Conservation (phyloP, 2,888 invertebrate species). For the Apodemia zela region DNA sequence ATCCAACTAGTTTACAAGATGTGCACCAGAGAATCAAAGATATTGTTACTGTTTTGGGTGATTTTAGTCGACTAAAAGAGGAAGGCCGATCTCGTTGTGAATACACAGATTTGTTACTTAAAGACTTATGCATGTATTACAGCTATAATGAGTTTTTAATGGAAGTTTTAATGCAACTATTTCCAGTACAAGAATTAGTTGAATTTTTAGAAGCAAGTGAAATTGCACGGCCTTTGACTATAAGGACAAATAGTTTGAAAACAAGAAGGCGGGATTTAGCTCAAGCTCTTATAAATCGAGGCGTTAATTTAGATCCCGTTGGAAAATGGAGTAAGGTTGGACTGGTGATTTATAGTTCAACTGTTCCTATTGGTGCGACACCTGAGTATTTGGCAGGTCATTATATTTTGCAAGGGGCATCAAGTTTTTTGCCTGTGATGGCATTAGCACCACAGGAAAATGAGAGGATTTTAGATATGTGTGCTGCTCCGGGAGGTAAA, state of each 20-base stretch:
- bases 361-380: conserved; percentile 98
- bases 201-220: conserved; percentile 99
- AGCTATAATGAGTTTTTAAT: conserved; percentile 98
- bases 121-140: conserved; percentile 95
- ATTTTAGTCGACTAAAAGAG: conserved; percentile 87
- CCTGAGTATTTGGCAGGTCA: conserved; percentile 99
- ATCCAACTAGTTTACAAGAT: conserved; percentile 87
- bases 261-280: conserved; percentile 95
- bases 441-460: conserved; percentile 97
- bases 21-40: conserved; percentile 95
- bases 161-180: conserved; percentile 94
- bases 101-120: conserved; percentile 88
- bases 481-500: conserved; percentile 99
- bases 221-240: conserved; percentile 95
- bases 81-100: conserved; percentile 87
- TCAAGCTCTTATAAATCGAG: conserved; percentile 95
- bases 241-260: conserved; percentile 97
- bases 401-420: conserved; percentile 97
- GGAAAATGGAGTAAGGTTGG: conserved; percentile 99
- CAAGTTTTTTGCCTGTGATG: conserved; percentile 98
- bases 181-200: conserved; percentile 91
- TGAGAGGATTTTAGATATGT: conserved; percentile 97
- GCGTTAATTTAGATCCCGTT: conserved; percentile 98
- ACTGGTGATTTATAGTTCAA: conserved; percentile 96
- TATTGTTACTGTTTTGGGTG: conserved; percentile 87